Base-by-base conservation (phyloP, 2,797 vertebrate species). In the Potorous gilbertii region DNA sequence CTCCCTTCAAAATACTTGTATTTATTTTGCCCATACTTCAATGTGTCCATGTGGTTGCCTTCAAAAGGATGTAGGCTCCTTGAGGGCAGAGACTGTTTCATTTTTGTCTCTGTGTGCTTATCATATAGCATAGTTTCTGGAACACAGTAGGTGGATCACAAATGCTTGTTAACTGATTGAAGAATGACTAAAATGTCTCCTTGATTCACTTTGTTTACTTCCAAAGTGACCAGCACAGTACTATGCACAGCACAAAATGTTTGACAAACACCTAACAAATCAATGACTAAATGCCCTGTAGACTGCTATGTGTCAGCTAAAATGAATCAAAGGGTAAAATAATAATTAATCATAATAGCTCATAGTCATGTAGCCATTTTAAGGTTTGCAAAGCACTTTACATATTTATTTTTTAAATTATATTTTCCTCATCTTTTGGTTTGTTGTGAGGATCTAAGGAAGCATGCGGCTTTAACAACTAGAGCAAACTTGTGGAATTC, bases 391-490 rank as follows among this genome's bases (percentile, higher is more conserved):
- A 81, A 81, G 21, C 40, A 46, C 40, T 81, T 24, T 24, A 81
- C 8, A 81, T 8, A 46, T 8, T 81, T 21, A 46, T 81, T 81
- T 81, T 81, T 9, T 40, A 40, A 74, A 74, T 74, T 74, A 8
- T 40, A 40, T 74, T 40, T 81, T 21, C 66, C 40, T 81, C 74
- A 74, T 11, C 24, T 81, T 81, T 81, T 81, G 21, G 6, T 46
- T 46, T 81, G 21, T 46, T 46, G 21, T 81, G 6, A 46, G 40
- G 40, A 31, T 92, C 52, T 66, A 16, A 4, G 28, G 40, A 46
- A 31, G 52, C 4, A 57, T 9, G 27, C 9, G 56, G 5, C 11
- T 0, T 21, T 13, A 0, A 12, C 18, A 50, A 0, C 9, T 50
- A 21, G 18, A 21, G 3, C 18, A 16, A 54, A 54, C 8, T 0